Base-by-base conservation (phyloP, 2,888 invertebrate genomes). In the Flexamia atlantica region DNA sequence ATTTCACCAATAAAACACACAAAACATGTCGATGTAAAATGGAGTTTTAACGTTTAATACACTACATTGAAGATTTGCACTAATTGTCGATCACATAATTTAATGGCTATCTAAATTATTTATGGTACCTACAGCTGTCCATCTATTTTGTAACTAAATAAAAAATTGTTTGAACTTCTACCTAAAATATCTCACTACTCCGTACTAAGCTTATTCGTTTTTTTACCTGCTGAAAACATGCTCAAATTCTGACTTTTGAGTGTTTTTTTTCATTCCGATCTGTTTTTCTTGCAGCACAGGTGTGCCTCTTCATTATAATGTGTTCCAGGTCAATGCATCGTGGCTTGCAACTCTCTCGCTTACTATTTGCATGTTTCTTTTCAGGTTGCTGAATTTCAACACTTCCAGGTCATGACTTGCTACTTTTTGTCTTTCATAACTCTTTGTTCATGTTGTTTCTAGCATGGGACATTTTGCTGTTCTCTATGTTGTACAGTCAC, bases 251-350 rank as follows among this genome's bases (percentile, higher is more conserved):
- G 72, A 72, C 72, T 40, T 40, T n/a, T 30, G 72, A 40, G 42
- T 40, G 42, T 72, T 72, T 72, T 30, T 79, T 79, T 79, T 79
- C 76, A 79, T 23, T 57, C 46, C 17, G 79, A 28, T 3, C 25
- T 79, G 79, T 79, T 79, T 53, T 57, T 79, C 76, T 79, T 79
- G 79, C 79, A 79, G 79, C 79, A 79, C 79, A 28, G 79, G 57
- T 79, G 79, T 79, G 36, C 17, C 53, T 25, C 23, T 36, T n/a
- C 50, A 25, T 50, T 42, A 50, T 76, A 30, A 28, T 76, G 42
- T 76, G 74, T 76, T 76, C 12, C 79, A 79, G 79, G 79, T 53
- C 57, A 79, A 7, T 79, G 79, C 79, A 79, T 79, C 50, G 32
- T 79, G 79, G 57, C 79, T 79, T 79, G 79, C 79, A 57, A 28